phyloP scores from a whole-genome alignment of 2,797 vertebrate species.

The Alauda arvensis region DNA sequence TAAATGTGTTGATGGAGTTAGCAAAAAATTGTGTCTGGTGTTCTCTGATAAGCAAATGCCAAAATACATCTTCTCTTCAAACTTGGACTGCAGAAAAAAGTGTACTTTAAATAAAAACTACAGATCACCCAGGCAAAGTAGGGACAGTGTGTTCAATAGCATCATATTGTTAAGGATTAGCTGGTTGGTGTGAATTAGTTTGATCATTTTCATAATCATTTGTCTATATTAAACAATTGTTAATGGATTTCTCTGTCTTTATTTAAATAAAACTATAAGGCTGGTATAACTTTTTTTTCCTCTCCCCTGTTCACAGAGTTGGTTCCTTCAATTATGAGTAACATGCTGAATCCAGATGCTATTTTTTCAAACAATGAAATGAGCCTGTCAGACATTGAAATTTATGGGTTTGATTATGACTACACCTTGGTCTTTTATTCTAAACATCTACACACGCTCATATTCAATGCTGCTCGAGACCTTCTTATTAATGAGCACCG shows the following conservation, averaged over 20 bases:
- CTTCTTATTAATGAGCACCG: conserved; percentile 92
- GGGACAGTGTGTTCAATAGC: background rate
- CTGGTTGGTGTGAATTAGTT: background rate
- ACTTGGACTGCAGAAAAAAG: background rate
- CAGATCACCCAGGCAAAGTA: background rate
- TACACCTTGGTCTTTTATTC: conserved; percentile 98
- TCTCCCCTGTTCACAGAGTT: conserved; percentile 67
- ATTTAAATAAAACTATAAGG: background rate
- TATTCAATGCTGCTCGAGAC: conserved; percentile 93
- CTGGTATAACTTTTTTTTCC: background rate
- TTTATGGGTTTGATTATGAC: conserved; percentile 98
- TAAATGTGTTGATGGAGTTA: background rate
- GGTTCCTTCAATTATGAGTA: conserved; percentile 81
- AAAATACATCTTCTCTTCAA: background rate
- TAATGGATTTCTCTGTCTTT: background rate
- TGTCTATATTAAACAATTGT: background rate
- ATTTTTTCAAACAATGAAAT: conserved; percentile 98
- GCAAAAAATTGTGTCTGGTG: background rate
- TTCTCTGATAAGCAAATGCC: background rate
- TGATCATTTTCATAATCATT: background rate
- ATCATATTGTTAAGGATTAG: background rate
- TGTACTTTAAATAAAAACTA: background rate
- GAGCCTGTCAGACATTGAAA: conserved; percentile 91
- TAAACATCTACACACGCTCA: conserved; percentile 90
- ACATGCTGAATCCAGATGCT: conserved; percentile 87